Conservation (phyloP, 2,797 vertebrate species). For the Sebastes alutus region DNA sequence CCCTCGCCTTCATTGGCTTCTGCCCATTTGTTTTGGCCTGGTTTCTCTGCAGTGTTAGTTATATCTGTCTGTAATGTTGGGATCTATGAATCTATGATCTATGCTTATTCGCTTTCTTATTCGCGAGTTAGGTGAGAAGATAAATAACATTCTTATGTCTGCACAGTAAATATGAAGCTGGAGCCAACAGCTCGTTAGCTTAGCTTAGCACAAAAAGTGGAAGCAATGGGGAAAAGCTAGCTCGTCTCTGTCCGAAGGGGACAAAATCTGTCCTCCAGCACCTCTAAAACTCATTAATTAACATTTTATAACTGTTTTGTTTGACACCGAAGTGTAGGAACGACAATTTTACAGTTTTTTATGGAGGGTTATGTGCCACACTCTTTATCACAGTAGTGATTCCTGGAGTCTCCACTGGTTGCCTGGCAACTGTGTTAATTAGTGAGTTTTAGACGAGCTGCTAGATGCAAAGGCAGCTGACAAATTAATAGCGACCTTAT, state of each 20-base stretch:
- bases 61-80: not conserved
- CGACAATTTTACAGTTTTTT: not conserved
- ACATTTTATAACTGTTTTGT: not conserved
- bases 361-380: not conserved
- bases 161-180: not conserved
- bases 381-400: not conserved
- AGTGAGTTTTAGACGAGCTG: not conserved
- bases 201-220: not conserved
- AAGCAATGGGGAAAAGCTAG: too few relatives aligned
- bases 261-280: not conserved
- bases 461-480: not conserved
- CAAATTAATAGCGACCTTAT: not conserved
- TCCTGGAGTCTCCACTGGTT: not conserved
- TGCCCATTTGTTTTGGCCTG: not conserved
- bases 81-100: not conserved
- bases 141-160: not conserved
- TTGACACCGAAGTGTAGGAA: not conserved
- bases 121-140: too few relatives aligned
- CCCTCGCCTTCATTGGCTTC: rapidly evolving
- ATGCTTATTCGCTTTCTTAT: not conserved
- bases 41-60: not conserved
- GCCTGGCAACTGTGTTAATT: constrained; percentile 12
- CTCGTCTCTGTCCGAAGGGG: not conserved
- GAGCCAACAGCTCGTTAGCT: not conserved
- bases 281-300: not conserved